Base-by-base conservation (phyloP, 1,140 invertebrate species). In the Melanaphis sacchari region DNA sequence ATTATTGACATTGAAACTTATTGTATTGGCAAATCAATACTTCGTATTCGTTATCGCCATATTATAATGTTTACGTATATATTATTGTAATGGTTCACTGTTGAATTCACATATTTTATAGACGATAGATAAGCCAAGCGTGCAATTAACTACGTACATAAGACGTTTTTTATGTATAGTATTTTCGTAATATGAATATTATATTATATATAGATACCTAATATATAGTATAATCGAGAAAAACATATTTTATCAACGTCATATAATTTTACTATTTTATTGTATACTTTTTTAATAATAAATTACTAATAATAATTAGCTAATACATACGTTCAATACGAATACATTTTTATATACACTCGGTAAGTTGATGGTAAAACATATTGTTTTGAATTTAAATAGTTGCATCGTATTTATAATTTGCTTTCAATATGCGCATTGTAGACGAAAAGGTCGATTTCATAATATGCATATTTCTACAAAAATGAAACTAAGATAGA, bases 1-100 rank as follows among this genome's bases (percentile, higher is more conserved):
- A 76, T n/a, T n/a, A 76, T 76, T 76, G 59, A 76, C 59, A 76
- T n/a, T n/a, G 59, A 76, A 76, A 76, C n/a, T n/a, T n/a, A 76
- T 76, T 76, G 8, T 18, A 59, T 76, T 76, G 59, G 59, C 31
- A n/a, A n/a, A n/a, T 15, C n/a, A 4, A n/a, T 76, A 76, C 31
- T n/a, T n/a, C n/a, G 6, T 76, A 76, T n/a, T 6, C 31, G 21
- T 76, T 76, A 76, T 76, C 59, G n/a, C 59, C 2, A 5, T 52
- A 8, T 26, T n/a, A 54, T 76, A 18, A 66, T 66, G 26, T 31
- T 59, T 66, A n/a, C n/a, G n/a, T n/a, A 66, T n/a, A 4, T 66
- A 66, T 76, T 18, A 66, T 36, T 18, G n/a, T 76, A n/a, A 76
- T n/a, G 59, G 15, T 76, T 76, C 31, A 0, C 21, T 76, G n/a